A percentile compares a stretch with the other conserved stretches of the same genome.
phyloP scores from a whole-genome alignment of 1,140 invertebrate species.

The Leptopilina boulardi region DNA sequence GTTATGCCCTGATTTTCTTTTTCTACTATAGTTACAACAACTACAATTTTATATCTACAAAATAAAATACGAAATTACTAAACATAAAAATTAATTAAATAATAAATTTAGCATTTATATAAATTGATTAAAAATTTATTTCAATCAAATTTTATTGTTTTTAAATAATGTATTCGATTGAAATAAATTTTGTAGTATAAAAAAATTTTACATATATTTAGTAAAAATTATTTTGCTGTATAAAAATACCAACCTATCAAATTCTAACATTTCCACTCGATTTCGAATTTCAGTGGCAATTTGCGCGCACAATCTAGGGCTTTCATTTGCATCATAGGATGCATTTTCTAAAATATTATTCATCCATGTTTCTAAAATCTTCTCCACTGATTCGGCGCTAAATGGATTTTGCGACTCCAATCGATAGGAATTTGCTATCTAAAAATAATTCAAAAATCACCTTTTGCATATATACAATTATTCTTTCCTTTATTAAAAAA shows the following conservation, averaged over 20 bases:
- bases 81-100: too few relatives aligned
- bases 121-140: too few relatives aligned
- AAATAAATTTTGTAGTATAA: too few relatives aligned
- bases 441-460: slow-evolving; percentile 41
- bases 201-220: too few relatives aligned
- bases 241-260: slow-evolving; percentile 70
- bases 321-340: slow-evolving; percentile 70
- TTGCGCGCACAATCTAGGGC: slow-evolving; percentile 67
- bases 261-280: slow-evolving; percentile 73
- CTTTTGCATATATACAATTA: too few relatives aligned
- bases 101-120: too few relatives aligned
- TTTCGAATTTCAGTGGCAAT: slow-evolving; percentile 71
- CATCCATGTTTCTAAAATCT: slow-evolving; percentile 72
- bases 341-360: slow-evolving; percentile 72
- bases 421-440: slow-evolving; percentile 73
- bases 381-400: slow-evolving; percentile 73
- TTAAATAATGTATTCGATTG: too few relatives aligned
- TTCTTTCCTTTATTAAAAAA: slow-evolving; percentile 4
- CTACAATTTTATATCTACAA: slow-evolving; percentile 68
- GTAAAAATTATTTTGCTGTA: not conserved
- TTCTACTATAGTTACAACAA: slow-evolving; percentile 66
- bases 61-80: slow-evolving; percentile 18
- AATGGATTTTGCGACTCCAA: slow-evolving; percentile 75
- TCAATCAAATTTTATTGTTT: too few relatives aligned
- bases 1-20: slow-evolving; percentile 67